A percentile compares a stretch with the other conserved stretches of the same genome.
Conservation (phyloP, 2,797 vertebrate genomes). For the Pempheris klunzingeri region DNA sequence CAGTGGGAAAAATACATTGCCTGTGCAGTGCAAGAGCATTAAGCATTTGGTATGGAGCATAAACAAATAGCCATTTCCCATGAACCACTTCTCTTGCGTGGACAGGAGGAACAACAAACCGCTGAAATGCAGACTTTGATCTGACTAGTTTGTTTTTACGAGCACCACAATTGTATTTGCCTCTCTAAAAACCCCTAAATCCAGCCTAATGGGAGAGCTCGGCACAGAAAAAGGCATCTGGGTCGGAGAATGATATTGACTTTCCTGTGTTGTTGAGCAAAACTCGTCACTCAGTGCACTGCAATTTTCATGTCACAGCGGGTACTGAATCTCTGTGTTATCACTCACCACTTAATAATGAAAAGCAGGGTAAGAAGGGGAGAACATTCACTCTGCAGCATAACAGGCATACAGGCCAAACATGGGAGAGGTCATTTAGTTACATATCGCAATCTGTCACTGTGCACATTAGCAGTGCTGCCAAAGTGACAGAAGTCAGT, state of each 20-base stretch:
- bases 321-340: slow-evolving; percentile 5
- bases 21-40: slow-evolving; percentile 25
- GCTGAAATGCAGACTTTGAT: slow-evolving; percentile 39
- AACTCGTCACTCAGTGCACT: slow-evolving; percentile 32
- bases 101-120: slow-evolving; percentile 52
- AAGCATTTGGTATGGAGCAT: slow-evolving; percentile 45
- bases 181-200: slow-evolving; percentile 6
- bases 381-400: slow-evolving; percentile 9
- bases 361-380: slow-evolving; percentile 10
- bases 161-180: slow-evolving; percentile 16
- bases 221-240: background rate
- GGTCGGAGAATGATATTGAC: no score
- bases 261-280: no score
- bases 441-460: slow-evolving; percentile 10
- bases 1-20: background rate
- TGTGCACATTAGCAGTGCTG: slow-evolving; percentile 22
- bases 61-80: slow-evolving; percentile 56
- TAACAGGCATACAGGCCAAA: background rate
- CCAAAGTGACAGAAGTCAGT: background rate
- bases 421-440: background rate
- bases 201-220: background rate
- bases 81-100: slow-evolving; percentile 27
- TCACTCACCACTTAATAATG: slow-evolving; percentile 48
- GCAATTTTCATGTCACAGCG: slow-evolving; percentile 7
- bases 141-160: slow-evolving; percentile 48